phyloP scores from a whole-genome alignment of 2,113 vertebrate species.

The Menidia beryllina region DNA sequence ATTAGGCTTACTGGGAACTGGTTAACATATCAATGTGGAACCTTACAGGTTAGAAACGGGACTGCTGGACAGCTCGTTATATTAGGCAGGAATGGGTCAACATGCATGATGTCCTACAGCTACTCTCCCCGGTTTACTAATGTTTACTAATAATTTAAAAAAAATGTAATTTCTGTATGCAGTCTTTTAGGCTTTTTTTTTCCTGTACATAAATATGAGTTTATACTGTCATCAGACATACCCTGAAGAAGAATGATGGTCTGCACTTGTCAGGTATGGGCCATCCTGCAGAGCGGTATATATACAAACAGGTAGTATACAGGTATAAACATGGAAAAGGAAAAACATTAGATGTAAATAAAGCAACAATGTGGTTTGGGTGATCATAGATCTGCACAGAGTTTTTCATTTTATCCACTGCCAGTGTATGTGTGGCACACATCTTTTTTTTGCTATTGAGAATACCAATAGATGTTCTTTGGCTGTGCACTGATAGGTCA shows the following conservation, averaged over 20 bases:
- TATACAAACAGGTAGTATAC: constrained; percentile 40
- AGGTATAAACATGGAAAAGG: constrained; percentile 49
- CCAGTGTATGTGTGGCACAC: too few relatives aligned
- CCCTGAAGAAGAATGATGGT: constrained; percentile 75
- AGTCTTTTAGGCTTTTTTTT: background rate
- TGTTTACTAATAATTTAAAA: background rate
- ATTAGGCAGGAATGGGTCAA: too few relatives aligned
- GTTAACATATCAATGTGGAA: too few relatives aligned
- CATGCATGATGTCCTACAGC: too few relatives aligned
- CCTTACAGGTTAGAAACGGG: too few relatives aligned
- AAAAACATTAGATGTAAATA: constrained; percentile 24
- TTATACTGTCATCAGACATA: constrained; percentile 60
- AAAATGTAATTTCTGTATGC: background rate
- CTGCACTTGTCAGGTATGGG: constrained; percentile 64
- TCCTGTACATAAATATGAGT: background rate
- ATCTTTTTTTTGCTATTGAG: too few relatives aligned
- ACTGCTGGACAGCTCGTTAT: too few relatives aligned
- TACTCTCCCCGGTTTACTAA: too few relatives aligned
- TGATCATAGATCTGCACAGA: background rate
- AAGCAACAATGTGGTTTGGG: constrained; percentile 6
- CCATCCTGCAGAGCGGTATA: constrained; percentile 72
- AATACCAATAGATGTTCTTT: too few relatives aligned
- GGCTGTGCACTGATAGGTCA: too few relatives aligned
- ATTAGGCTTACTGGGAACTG: too few relatives aligned
- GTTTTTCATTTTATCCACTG: too few relatives aligned